Base-by-base conservation (phyloP, 2,113 vertebrate genomes). In the Triplophysa siluroides region DNA sequence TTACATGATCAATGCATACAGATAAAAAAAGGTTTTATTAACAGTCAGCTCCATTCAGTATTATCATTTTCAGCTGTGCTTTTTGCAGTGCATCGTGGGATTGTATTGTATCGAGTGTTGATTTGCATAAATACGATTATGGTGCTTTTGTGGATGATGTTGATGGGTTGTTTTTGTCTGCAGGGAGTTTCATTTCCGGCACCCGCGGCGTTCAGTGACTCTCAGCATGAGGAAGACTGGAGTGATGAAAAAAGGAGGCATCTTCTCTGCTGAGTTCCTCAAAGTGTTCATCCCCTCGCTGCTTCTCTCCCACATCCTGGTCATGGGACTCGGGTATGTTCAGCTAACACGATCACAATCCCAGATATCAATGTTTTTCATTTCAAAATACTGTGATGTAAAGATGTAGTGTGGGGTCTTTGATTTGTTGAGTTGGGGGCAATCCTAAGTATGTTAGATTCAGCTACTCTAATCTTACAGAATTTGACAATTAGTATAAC, bases 201-300 rank as follows among this genome's bases (percentile, higher is more conserved):
- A 99, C 91, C 98, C 97, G 0, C 97, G 97, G 16, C 95, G 96
- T 82, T 94, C 96, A 0, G 95, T 95, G 45, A 95, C 95, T 4
- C 92, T 99, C 86, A 99, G 97, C 93, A 99, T 99, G 97, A 95
- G 98, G 79, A 99, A 98, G 91, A 97, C 95, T 0, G 96, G 97
- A 54, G 98, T 94, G 85, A 98, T 99, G 98, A 99, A 98, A 92
- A 99, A 99, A 90, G 97, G 98, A 72, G 98, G 98, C 65, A 93
- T 99, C 88, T 99, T 99, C 93, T 99, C 98, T 1, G 95, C 96
- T 0, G 97, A 99, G 81, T 99, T 99, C 86, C 95, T 99, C 83
- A 97, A 98, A 89, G 95, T 99, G 87, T 98, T 98, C 92, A 97
- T 99, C 91, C 98, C 97, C 4, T 99, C 97, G 4, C 93, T 99